Base-by-base conservation (phyloP, 2,797 vertebrate species). In the Pseudomugil gertrudae region DNA sequence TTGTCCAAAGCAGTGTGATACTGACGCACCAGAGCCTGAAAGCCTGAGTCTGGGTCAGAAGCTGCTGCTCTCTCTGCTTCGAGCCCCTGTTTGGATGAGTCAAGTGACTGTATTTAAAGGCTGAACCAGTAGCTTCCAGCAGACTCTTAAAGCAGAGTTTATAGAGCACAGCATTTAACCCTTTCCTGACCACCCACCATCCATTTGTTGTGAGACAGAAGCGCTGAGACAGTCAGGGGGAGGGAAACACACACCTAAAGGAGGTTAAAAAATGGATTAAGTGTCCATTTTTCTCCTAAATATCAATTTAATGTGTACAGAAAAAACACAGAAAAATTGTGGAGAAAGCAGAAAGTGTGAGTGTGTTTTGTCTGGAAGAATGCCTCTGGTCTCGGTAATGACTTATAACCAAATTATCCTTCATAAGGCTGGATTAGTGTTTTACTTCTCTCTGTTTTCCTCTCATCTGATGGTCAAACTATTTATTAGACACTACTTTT, bases 41-140 rank as follows among this genome's bases (percentile, higher is more conserved):
- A 78, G 70, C 67, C 72, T 62, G 53, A 63, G 80, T 81, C 63
- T 74, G 64, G 80, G 76, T 85, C 74, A 71, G 82, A 80, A 80
- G 80, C 73, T 68, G 80, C 73, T 68, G 62, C 63, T 79, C 61
- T 80, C 59, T 69, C 45, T 65, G 76, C 83, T 85, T 83, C 85
- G 74, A 88, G 73, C 85, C 90, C 80, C 85, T 87, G 85, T 45
- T 90, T 70, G 81, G 81, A 89, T 79, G 81, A 85, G 81, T 87
- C 91, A 94, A 80, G 84, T 86, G 84, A 95, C 94, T 94, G 93
- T 94, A 95, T 95, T 95, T 95, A 95, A 96, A 96, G 94, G 92
- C 94, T 95, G 91, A 91, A 92, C 88, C 80, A 93, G 85, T 90
- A 91, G 91, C 93, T 95, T 95, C 94, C 94, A 94, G 92, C 72